Conservation (phyloP, 2,113 vertebrate genomes). For the Muscicapa adusta region DNA sequence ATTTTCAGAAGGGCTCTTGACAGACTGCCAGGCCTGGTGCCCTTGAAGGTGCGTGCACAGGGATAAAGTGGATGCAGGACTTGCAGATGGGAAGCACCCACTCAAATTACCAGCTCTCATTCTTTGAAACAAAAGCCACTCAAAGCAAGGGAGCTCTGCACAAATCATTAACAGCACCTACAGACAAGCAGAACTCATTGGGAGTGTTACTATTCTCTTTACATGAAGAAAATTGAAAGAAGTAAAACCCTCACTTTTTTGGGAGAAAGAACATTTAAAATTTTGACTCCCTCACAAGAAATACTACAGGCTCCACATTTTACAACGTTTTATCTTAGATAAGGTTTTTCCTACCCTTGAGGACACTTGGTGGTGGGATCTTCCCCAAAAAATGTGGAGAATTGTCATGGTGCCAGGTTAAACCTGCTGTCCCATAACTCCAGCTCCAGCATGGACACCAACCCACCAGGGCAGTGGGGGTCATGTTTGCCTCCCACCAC, state of each 20-base stretch:
- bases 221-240: neutral
- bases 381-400: neutral
- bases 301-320: neutral
- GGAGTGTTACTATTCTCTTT: neutral
- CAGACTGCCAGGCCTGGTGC: neutral
- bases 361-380: neutral
- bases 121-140: neutral
- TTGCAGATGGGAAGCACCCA: neutral
- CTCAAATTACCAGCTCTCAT: neutral
- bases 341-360: neutral
- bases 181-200: neutral
- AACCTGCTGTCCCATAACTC: neutral
- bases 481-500: neutral
- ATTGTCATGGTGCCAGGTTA: neutral
- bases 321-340: neutral
- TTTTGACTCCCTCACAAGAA: neutral
- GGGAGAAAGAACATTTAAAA: neutral
- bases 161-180: neutral
- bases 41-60: neutral
- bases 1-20: neutral
- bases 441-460: neutral
- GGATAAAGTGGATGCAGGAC: neutral
- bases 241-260: fast-evolving
- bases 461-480: fast-evolving
- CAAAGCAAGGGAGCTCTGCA: neutral